A percentile compares a stretch with the other conserved stretches of the same genome.
These are phyloP conservation scores for Falco novaeseelandiae DNA, from an alignment of 2,797 vertebrate species.

Conservation along the genomic window DNA sequence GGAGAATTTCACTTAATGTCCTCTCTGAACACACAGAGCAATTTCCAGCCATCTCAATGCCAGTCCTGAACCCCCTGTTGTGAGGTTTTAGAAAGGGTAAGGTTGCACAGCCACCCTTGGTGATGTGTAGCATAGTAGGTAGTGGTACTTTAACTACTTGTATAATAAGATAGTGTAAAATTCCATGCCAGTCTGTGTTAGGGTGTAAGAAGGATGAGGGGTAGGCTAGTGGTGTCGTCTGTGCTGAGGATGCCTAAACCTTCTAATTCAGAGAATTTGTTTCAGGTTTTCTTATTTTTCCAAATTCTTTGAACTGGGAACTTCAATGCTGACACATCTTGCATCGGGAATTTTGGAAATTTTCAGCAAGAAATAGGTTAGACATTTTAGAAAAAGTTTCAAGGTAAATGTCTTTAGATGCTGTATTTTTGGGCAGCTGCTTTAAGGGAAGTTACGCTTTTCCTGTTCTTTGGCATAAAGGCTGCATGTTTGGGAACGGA, in stretches of 20 bases:
- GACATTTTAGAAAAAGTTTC: rapidly evolving
- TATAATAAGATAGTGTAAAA: rapidly evolving
- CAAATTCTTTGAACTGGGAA: not conserved
- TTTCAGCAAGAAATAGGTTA: not conserved
- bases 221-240: not conserved
- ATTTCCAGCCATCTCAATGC: not conserved
- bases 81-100: not conserved
- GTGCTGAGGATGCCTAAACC: not conserved
- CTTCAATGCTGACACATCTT: not conserved
- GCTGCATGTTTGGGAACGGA: not conserved
- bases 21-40: not conserved
- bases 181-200: rapidly evolving
- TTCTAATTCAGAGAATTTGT: not conserved
- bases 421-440: not conserved
- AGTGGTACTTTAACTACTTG: not conserved
- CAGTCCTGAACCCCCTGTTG: not conserved
- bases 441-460: not conserved
- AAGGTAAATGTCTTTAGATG: not conserved
- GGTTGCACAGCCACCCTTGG: not conserved
- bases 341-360: not conserved
- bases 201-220: not conserved
- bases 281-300: not conserved
- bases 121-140: rapidly evolving
- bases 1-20: not conserved
- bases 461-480: not conserved